Conservation (phyloP, 2,888 invertebrate species). For the Bhutanitis thaidina region DNA sequence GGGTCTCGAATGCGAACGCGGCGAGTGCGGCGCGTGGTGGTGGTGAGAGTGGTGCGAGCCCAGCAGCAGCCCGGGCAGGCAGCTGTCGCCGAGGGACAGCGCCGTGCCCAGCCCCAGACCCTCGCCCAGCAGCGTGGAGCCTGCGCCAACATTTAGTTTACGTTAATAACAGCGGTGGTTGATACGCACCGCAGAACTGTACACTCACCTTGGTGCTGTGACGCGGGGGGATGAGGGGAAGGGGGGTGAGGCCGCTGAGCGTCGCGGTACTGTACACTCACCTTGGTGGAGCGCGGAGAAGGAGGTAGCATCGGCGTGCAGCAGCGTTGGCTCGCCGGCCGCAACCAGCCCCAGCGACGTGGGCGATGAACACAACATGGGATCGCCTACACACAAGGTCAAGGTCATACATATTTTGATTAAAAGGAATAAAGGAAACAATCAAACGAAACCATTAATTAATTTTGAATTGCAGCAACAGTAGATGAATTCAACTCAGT, state of each 20-base stretch:
- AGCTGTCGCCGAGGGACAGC: slow-evolving; percentile 42
- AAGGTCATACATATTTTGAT: too few relatives aligned
- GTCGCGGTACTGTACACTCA: slow-evolving; percentile 28
- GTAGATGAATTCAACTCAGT: too few relatives aligned
- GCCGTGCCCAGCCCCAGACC: slow-evolving; percentile 38
- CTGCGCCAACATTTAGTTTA: slow-evolving; percentile 27
- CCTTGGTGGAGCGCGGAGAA: slow-evolving; percentile 34
- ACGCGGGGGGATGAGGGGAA: too few relatives aligned
- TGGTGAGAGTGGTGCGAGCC: slow-evolving; percentile 30
- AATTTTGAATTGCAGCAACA: too few relatives aligned
- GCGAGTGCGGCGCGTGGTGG: slow-evolving; percentile 68
- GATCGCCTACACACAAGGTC: slow-evolving; percentile 52
- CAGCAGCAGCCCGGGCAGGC: slow-evolving; percentile 57
- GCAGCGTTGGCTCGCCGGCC: slow-evolving; percentile 56
- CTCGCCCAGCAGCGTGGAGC: slow-evolving; percentile 38
- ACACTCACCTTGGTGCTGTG: slow-evolving; percentile 31
- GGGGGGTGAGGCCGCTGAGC: too few relatives aligned
- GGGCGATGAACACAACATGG: slow-evolving; percentile 74
- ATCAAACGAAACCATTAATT: too few relatives aligned
- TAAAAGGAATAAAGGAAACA: too few relatives aligned
- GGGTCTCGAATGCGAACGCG: slow-evolving; percentile 57
- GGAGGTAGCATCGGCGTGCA: slow-evolving; percentile 49
- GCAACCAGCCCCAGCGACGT: slow-evolving; percentile 64
- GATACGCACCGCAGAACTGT: too few relatives aligned
- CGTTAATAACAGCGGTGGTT: neutral